Conservation (phyloP, 2,797 vertebrate genomes). For the Mormyrops boulengeri region DNA sequence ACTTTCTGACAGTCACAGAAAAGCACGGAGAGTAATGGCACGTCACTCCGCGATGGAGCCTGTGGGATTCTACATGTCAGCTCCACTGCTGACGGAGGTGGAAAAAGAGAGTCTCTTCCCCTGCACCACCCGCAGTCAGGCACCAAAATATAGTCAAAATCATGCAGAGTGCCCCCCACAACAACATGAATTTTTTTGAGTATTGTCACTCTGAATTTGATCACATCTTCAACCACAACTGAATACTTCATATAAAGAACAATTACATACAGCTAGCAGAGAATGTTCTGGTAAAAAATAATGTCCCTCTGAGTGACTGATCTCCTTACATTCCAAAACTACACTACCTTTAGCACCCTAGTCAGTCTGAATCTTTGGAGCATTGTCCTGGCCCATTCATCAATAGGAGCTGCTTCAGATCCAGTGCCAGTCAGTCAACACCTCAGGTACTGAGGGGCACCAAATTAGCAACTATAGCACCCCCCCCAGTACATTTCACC, state of each 20-base stretch:
- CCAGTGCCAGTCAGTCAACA: background rate
- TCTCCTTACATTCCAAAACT: background rate
- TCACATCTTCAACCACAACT: background rate
- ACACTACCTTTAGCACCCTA: background rate
- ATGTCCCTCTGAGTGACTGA: background rate
- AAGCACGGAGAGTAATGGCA: slow-evolving; percentile 1
- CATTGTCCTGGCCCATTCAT: background rate
- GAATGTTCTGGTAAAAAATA: background rate
- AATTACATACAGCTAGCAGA: background rate
- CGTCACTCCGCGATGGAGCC: background rate
- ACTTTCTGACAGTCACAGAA: slow-evolving; percentile 25
- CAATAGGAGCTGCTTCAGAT: background rate
- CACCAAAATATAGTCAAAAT: background rate
- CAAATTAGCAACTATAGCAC: background rate
- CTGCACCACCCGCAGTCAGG: background rate
- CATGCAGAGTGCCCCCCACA: background rate
- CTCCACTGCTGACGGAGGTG: background rate
- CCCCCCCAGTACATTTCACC: background rate
- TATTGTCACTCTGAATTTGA: background rate
- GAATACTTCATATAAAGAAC: background rate
- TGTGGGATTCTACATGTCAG: background rate
- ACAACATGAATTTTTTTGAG: background rate
- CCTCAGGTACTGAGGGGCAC: background rate
- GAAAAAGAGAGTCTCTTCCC: background rate
- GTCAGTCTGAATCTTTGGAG: background rate